phyloP scores from a whole-genome alignment of 1,140 invertebrate genomes.

The Papilio polytes region DNA sequence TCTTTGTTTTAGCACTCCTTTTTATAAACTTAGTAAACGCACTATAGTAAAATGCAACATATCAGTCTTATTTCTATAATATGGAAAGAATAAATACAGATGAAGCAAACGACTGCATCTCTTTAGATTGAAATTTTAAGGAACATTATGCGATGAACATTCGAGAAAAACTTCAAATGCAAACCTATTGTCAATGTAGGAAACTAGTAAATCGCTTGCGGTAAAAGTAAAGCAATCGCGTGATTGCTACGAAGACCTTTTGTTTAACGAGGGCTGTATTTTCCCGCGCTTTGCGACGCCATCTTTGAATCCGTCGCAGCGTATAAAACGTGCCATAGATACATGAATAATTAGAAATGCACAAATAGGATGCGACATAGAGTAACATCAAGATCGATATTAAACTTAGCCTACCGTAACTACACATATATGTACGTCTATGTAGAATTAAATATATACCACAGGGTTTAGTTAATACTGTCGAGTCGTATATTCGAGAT shows the following conservation, averaged over 20 bases:
- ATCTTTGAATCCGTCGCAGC: conserved; percentile 31
- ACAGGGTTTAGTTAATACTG: conserved; percentile 77
- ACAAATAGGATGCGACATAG: conserved; percentile 50
- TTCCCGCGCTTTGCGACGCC: conserved; percentile 27
- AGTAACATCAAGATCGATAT: conserved; percentile 63
- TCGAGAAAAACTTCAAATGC: conserved; percentile 36
- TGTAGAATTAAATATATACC: conserved; percentile 62
- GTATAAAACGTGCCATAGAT: neutral
- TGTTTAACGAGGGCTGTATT: neutral
- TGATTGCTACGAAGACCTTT: conserved; percentile 34
- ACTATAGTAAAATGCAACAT: conserved; percentile 60
- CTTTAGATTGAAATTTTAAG: conserved; percentile 28
- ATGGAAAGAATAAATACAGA: conserved; percentile 48
- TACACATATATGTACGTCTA: conserved; percentile 64
- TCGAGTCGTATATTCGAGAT: conserved; percentile 60
- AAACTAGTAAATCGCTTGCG: conserved; percentile 38
- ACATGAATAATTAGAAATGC: conserved; percentile 46
- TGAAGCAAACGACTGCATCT: conserved; percentile 33
- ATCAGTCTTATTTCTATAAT: conserved; percentile 79
- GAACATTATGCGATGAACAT: conserved; percentile 34
- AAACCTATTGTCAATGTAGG: conserved; percentile 40
- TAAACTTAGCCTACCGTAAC: conserved; percentile 59
- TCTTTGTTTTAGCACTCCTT: conserved; percentile 11
- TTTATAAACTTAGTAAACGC: neutral
- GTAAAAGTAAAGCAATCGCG: conserved; percentile 38